Percentiles rank a stretch among this genome's conserved stretches.
Conservation (phyloP, 2,113 vertebrate genomes). For the Gulo gulo region DNA sequence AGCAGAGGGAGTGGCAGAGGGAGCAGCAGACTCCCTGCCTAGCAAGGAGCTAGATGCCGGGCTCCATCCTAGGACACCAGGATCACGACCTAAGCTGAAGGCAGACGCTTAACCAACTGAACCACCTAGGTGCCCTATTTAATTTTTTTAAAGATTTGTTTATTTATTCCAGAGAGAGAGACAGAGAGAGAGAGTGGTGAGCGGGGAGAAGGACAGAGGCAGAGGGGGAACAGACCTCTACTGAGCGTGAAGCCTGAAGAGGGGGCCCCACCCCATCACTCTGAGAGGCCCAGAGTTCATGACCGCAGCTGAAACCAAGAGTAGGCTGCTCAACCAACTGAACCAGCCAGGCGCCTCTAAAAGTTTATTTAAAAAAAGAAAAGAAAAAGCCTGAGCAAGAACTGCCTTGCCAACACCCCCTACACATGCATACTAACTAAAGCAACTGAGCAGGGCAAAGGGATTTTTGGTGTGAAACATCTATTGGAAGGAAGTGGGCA, state of each 20-base stretch:
- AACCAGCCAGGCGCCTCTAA: neutral
- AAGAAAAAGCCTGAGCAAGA: neutral
- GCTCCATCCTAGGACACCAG: no score
- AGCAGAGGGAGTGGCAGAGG: no score
- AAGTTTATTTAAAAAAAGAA: neutral
- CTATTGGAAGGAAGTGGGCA: no score
- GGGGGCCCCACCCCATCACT: no score
- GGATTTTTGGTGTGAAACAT: neutral
- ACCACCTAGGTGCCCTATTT: no score
- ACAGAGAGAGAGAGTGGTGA: neutral
- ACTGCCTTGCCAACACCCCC: neutral
- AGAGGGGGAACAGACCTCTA: neutral
- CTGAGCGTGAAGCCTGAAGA: neutral
- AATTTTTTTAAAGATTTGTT: no score
- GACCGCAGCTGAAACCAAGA: neutral
- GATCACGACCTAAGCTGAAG: no score
- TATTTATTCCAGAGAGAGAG: no score
- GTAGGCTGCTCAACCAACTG: neutral
- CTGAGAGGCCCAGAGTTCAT: neutral
- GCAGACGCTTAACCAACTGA: no score
- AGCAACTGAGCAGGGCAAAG: neutral
- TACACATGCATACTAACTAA: neutral
- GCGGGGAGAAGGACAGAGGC: neutral
- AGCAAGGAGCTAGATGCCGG: no score
- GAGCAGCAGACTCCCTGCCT: no score